Evolutionary conservation across 2,797 vertebrate species (phyloP), one percentile per base, ranked within the genome.

Genomic region (Eulemur rubriventer): DNA sequence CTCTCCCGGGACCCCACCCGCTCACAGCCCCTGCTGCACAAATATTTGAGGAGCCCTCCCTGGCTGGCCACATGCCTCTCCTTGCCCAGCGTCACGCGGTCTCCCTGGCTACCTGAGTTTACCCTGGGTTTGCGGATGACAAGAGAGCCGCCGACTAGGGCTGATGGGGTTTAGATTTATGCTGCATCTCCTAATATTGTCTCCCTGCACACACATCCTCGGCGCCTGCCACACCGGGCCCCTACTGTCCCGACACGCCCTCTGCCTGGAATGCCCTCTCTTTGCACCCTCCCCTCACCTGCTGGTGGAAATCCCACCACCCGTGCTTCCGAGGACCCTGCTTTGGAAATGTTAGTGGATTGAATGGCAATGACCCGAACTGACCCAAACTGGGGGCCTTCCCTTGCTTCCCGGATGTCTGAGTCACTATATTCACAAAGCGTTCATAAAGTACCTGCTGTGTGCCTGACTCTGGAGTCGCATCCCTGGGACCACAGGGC

Each of bases 21-120:
- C 16, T 35, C 57, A 5, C 6, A 0, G 50, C 2, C 72, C 17
- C 24, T 8, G 43, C n/a, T 79, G 65, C 0, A 38, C 93, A 96
- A 89, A 89, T 83, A 80, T 97, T 91, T 96, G 89, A 65, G 38
- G 48, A 94, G 41, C 13, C 26, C 46, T 41, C 11, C 61, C 63
- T 41, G 75, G 69, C 38, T 35, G 38, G 28, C 18, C 69, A 48
- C 50, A 55, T 0, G 1, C 57, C 79, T 78, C 33, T 70, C 48
- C 69, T 46, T 6, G 46, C 78, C 55, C 13, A 26, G 38, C 18
- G 46, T 80, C 46, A 30, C 1, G 13, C 41, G 6, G 35, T 93
- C 89, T 85, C 72, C 83, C 70, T 52, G 80, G 95, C 55, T 76
- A 96, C 97, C 52, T 13, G 70, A 65, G 94, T 61, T 82, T 61